Conservation (phyloP, 2,888 invertebrate species). For the Melinaea menophilus region DNA sequence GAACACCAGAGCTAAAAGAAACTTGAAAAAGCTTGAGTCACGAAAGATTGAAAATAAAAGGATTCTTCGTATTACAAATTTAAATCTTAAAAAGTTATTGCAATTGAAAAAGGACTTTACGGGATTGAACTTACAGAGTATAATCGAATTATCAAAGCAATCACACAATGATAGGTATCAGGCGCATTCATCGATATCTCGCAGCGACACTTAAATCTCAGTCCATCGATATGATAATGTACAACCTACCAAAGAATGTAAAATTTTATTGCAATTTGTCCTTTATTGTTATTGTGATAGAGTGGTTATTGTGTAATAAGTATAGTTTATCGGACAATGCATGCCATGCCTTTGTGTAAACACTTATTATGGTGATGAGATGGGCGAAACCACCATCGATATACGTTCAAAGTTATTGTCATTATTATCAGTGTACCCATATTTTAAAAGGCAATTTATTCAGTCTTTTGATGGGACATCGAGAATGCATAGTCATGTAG, state of each 20-base stretch:
- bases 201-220: slow-evolving; percentile 52
- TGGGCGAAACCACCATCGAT: slow-evolving; percentile 74
- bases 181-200: slow-evolving; percentile 59
- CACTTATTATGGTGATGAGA: slow-evolving; percentile 68
- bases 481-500: slow-evolving; percentile 53
- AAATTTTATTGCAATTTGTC: slow-evolving; percentile 21
- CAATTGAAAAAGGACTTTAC: slow-evolving; percentile 28
- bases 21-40: not conserved
- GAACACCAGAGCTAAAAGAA: not conserved
- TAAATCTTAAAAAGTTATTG: not conserved
- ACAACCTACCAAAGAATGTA: slow-evolving; percentile 12
- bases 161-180: slow-evolving; percentile 66
- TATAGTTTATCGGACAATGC: slow-evolving; percentile 40
- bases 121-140: slow-evolving; percentile 35
- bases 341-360: slow-evolving; percentile 40
- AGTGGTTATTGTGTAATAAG: slow-evolving; percentile 2
- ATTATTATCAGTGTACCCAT: slow-evolving; percentile 64
- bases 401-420: slow-evolving; percentile 70
- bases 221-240: slow-evolving; percentile 31
- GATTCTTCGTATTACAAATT: slow-evolving; percentile 9
- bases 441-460: slow-evolving; percentile 72
- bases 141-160: slow-evolving; percentile 33
- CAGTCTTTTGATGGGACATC: slow-evolving; percentile 56
- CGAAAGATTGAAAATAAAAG: slow-evolving; percentile 8
- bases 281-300: slow-evolving; percentile 15